Percentiles rank a stretch among this genome's conserved stretches.
These are phyloP conservation scores for Drosophila picticornis DNA, from an alignment of 2,888 invertebrate species.

Conservation along the genomic window DNA sequence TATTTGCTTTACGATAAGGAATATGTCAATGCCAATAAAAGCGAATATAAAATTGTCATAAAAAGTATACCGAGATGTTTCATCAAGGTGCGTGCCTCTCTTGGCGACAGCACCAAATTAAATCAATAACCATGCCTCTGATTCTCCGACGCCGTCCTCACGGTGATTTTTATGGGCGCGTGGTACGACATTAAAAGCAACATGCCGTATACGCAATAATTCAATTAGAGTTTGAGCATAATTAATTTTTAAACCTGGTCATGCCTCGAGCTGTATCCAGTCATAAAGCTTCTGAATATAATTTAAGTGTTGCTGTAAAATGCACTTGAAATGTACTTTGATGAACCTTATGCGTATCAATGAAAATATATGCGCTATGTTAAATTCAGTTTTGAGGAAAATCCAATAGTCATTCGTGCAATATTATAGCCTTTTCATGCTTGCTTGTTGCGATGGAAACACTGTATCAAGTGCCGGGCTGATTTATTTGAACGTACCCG, in stretches of 20 bases:
- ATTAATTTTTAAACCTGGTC: conserved; percentile 49
- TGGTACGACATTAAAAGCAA: conserved; percentile 56
- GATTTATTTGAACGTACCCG: neutral
- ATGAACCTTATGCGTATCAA: neutral
- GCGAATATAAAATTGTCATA: conserved; percentile 66
- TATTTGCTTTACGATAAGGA: conserved; percentile 63
- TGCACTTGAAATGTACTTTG: conserved; percentile 15
- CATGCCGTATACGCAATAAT: conserved; percentile 67
- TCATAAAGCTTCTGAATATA: conserved; percentile 18
- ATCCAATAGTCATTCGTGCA: neutral
- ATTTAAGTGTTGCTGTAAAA: conserved; percentile 32
- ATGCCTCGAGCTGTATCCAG: neutral
- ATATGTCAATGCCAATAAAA: conserved; percentile 71
- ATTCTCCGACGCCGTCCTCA: conserved; percentile 12
- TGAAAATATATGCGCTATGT: neutral
- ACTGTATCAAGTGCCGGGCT: neutral
- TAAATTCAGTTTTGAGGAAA: neutral
- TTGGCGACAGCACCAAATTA: conserved; percentile 49
- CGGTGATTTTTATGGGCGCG: conserved; percentile 60
- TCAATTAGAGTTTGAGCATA: conserved; percentile 59
- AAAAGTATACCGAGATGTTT: conserved; percentile 58
- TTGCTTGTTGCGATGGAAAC: neutral
- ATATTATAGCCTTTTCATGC: neutral
- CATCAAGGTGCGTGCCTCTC: conserved; percentile 52
- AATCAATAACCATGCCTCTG: conserved; percentile 56